Conservation (phyloP, 2,888 invertebrate genomes). For the Leptothorax acervorum region DNA sequence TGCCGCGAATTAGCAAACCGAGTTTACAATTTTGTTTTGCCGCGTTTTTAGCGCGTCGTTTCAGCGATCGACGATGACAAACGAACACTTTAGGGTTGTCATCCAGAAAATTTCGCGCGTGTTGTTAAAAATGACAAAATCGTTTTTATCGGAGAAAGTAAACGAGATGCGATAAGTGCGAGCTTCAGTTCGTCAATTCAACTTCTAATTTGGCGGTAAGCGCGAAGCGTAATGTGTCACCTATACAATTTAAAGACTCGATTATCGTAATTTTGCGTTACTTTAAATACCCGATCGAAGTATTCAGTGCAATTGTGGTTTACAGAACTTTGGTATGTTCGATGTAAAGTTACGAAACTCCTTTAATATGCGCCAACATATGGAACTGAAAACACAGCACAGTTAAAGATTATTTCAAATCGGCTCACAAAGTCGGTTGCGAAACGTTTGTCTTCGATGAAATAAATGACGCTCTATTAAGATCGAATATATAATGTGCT, state of each 20-base stretch:
- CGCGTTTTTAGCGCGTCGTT: conserved; percentile 10
- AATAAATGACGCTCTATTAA: not conserved
- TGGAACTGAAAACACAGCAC: not conserved
- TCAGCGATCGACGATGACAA: not conserved
- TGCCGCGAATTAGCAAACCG: not conserved
- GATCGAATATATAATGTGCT: not conserved
- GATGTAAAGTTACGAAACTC: not conserved
- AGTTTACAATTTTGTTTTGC: not conserved
- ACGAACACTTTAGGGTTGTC: not conserved
- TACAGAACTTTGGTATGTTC: not conserved
- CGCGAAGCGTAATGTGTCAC: not conserved
- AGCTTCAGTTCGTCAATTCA: not conserved
- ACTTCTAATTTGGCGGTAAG: not conserved
- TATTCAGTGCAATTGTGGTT: not conserved
- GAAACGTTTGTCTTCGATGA: not conserved
- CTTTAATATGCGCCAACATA: not conserved
- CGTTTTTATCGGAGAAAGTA: not conserved
- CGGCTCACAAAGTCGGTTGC: not conserved
- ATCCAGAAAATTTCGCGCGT: not conserved
- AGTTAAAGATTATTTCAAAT: not conserved
- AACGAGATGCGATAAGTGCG: not conserved
- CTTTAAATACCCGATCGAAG: not conserved
- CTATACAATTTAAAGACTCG: not conserved
- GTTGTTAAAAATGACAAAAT: not conserved
- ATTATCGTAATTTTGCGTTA: not conserved